phyloP scores from a whole-genome alignment of 1,140 invertebrate species.

The Maniola jurtina region DNA sequence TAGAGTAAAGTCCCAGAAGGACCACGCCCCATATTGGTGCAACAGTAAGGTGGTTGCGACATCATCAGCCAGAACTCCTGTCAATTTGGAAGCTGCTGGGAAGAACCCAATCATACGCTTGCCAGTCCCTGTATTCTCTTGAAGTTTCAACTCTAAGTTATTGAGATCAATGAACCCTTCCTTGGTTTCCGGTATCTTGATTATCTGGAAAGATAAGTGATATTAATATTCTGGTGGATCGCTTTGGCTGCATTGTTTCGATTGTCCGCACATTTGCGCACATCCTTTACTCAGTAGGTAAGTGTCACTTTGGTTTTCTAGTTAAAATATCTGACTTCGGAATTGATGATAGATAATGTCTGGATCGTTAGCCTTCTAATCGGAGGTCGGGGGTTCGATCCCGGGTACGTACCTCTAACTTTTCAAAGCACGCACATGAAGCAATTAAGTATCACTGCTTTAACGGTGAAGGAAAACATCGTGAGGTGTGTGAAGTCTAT shows the following conservation, averaged over 20 bases:
- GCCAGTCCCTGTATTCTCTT: conserved; percentile 79
- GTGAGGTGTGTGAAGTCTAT: too few species aligned
- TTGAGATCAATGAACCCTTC: conserved; percentile 89
- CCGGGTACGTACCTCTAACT: too few species aligned
- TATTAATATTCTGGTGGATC: not conserved
- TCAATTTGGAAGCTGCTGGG: conserved; percentile 92
- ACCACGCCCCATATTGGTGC: conserved; percentile 89
- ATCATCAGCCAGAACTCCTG: conserved; percentile 92
- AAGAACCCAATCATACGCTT: conserved; percentile 91
- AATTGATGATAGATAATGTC: too few species aligned
- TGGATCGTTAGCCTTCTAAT: too few species aligned
- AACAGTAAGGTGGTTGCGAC: conserved; percentile 89
- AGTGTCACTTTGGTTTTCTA: not conserved
- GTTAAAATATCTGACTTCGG: too few species aligned
- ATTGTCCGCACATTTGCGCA: conserved; percentile 15
- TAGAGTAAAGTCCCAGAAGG: conserved; percentile 95
- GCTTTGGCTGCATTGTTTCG: not conserved
- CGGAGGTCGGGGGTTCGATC: too few species aligned
- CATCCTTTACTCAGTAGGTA: conserved; percentile 1
- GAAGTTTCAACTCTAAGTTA: conserved; percentile 87
- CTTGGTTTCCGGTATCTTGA: conserved; percentile 87
- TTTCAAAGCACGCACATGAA: too few species aligned
- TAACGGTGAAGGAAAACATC: too few species aligned
- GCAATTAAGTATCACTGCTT: too few species aligned
- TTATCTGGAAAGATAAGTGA: conserved; percentile 80